Percentiles rank a stretch among this genome's conserved stretches.
These are phyloP conservation scores for Synchiropus splendidus DNA, from an alignment of 2,113 vertebrate genomes.

Conservation along the genomic window DNA sequence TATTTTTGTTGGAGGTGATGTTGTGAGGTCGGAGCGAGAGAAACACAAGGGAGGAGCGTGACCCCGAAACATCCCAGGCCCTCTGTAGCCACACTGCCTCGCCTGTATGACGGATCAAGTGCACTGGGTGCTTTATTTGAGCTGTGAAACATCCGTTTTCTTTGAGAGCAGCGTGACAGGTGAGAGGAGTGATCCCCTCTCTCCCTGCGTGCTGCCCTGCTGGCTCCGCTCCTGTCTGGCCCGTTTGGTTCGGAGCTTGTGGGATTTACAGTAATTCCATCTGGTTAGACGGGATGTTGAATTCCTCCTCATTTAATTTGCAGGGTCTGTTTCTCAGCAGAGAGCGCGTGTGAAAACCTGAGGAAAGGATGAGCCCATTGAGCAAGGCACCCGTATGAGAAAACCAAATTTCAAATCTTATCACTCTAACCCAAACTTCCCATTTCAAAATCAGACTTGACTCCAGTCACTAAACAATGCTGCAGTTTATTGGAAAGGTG, in stretches of 20 bases:
- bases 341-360: too few relatives aligned
- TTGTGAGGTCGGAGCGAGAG: conserved; percentile 44
- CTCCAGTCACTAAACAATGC: too few relatives aligned
- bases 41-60: conserved; percentile 45
- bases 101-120: background rate
- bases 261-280: conserved; percentile 62
- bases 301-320: conserved; percentile 48
- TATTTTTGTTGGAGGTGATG: conserved; percentile 58
- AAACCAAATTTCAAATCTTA: too few relatives aligned
- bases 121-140: conserved; percentile 1
- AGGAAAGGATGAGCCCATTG: conserved; percentile 10
- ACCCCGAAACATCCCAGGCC: conserved; percentile 38
- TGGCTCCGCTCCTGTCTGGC: conserved; percentile 33
- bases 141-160: conserved; percentile 7
- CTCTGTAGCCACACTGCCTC: conserved; percentile 52
- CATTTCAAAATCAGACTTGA: too few relatives aligned
- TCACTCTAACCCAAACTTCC: too few relatives aligned
- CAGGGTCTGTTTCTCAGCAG: conserved; percentile 31
- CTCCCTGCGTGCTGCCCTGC: conserved; percentile 13
- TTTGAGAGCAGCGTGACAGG: conserved; percentile 10
- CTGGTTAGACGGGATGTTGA: conserved; percentile 55
- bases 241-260: conserved; percentile 41
- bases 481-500: too few relatives aligned
- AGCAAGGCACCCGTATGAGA: too few relatives aligned
- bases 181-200: conserved; percentile 11